Conservation (phyloP, 2,888 invertebrate genomes). For the Eristalis intricaria region DNA sequence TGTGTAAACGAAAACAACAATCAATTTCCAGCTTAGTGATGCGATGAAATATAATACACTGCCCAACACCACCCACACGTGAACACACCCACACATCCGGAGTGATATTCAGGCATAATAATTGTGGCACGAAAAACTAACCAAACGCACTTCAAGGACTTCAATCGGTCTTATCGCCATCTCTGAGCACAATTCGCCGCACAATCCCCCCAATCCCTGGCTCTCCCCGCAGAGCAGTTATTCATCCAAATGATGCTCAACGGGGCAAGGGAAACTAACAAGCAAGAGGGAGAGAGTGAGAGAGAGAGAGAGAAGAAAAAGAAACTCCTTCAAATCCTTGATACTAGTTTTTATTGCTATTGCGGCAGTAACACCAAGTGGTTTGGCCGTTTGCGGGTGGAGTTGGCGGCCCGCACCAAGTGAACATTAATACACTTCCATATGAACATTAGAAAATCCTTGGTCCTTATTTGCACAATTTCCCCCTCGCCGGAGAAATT, state of each 20-base stretch:
- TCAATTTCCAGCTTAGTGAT: slow-evolving; percentile 52
- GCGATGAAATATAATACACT: slow-evolving; percentile 57
- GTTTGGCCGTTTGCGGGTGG: not conserved
- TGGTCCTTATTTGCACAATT: slow-evolving; percentile 68
- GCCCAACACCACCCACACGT: not conserved
- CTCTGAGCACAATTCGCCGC: slow-evolving; percentile 12
- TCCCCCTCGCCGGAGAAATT: slow-evolving; percentile 24
- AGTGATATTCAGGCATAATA: not conserved
- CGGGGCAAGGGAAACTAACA: slow-evolving; percentile 2
- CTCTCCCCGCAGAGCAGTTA: slow-evolving; percentile 18
- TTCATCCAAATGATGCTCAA: slow-evolving; percentile 39
- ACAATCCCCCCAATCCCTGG: not conserved
- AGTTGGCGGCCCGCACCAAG: slow-evolving; percentile 15
- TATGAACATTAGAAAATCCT: slow-evolving; percentile 66
- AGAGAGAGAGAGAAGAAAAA: not conserved
- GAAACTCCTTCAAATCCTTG: slow-evolving; percentile 51
- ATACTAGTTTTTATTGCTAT: slow-evolving; percentile 60
- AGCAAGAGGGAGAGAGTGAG: not conserved
- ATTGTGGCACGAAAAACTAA: slow-evolving; percentile 20
- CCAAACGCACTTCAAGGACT: slow-evolving; percentile 58
- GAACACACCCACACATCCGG: slow-evolving; percentile 7
- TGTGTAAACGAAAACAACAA: slow-evolving; percentile 54
- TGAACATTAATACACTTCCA: slow-evolving; percentile 71
- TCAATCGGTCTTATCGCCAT: slow-evolving; percentile 43
- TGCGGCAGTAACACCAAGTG: slow-evolving; percentile 34